Percentiles rank a stretch among this genome's conserved stretches.
Conservation (phyloP, 2,113 vertebrate genomes). For the Pandion haliaetus region DNA sequence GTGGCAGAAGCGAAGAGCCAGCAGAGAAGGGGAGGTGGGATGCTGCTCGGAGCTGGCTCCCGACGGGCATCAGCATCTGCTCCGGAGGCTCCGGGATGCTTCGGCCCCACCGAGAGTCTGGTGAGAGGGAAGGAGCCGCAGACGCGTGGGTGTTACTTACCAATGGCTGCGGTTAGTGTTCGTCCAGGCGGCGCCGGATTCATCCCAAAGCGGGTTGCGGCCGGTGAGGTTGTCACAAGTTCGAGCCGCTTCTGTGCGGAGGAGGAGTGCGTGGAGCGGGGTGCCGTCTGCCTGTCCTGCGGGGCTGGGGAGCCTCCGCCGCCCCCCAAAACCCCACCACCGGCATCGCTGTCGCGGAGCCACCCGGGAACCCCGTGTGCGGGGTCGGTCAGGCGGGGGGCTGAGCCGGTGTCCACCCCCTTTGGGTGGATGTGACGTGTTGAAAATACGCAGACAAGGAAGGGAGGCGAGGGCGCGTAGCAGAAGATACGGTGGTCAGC, state of each 20-base stretch:
- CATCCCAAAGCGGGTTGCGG: too few relatives aligned
- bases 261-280: background rate
- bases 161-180: too few relatives aligned
- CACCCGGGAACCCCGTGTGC: fast-evolving
- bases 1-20: background rate
- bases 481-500: background rate
- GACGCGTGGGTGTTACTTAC: fast-evolving
- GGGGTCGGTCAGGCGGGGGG: background rate
- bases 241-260: background rate
- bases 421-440: background rate
- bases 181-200: background rate
- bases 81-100: background rate
- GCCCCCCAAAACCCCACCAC: background rate
- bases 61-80: too few relatives aligned
- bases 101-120: too few relatives aligned
- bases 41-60: background rate
- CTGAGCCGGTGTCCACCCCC: fast-evolving
- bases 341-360: background rate
- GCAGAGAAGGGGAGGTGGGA: background rate
- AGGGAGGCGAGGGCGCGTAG: too few relatives aligned
- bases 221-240: too few relatives aligned
- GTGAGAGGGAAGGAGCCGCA: background rate
- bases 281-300: background rate
- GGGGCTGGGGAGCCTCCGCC: background rate
- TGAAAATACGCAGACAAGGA: fast-evolving